Evolutionary conservation across 2,888 invertebrate species (phyloP), one percentile per base, ranked within the genome.

Genomic region (Stenolophus ochropezus): DNA sequence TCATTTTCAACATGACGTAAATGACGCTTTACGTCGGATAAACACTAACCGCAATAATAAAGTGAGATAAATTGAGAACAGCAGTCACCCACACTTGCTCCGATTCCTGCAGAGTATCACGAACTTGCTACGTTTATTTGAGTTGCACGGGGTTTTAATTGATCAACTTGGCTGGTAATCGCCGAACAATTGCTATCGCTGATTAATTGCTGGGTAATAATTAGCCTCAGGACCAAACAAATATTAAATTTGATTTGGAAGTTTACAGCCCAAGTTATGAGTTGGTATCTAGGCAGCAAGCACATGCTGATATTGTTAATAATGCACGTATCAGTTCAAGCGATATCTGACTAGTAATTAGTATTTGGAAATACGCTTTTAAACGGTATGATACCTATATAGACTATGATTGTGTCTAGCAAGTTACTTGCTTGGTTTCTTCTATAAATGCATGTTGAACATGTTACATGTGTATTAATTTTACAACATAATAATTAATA

Each of bases 131-230:
- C n/a, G 27, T 27, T 33, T 20, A 42, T 69, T 69, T 69, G 65
- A 33, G 18, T 69, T 33, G 33, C 16, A 16, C 33, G 21, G 5
- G 33, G 49, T 73, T 73, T 23, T 73, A 73, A 73, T 73, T 73
- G 73, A 47, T 27, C 73, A 73, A 69, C 65, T 73, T 49, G 49
- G 47, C 49, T 49, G 16, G 16, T 73, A 73, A 73, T 73, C 49
- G 73, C 21, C 21, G 49, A 73, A 73, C 49, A 73, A 73, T 73
- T 49, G 49, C 73, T 47, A 73, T 49, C 49, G 73, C 6, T 49
- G 73, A 73, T 49, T 73, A 73, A 73, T 73, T 73, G 73, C 47
- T 47, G 73, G 73, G 11, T 73, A 73, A 73, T 73, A 49, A 73
- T 73, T 73, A 23, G 49, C 18, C 49, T 6, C 18, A 4, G 49